Percentiles rank a stretch among this genome's conserved stretches.
Evolutionary conservation across 2,113 vertebrate species (phyloP).

Genomic region (Microcebus murinus): DNA sequence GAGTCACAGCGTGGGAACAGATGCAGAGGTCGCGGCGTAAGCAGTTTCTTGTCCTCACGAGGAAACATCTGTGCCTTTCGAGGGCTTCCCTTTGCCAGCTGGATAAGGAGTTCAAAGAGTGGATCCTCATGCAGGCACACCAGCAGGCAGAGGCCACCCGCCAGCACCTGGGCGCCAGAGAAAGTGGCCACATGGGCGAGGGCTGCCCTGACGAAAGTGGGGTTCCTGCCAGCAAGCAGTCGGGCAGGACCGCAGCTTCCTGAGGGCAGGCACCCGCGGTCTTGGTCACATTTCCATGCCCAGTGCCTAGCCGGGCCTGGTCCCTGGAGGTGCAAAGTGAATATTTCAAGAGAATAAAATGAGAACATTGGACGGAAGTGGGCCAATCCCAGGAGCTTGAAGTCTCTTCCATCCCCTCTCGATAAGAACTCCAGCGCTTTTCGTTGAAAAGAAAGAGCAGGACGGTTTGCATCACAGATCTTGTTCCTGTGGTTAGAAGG

Average conservation of each 20-base stretch:
- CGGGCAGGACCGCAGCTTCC: fast-evolving
- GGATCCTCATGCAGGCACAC: not conserved
- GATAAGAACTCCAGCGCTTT: not conserved
- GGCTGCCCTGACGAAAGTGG: fast-evolving
- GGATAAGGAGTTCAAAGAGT: slow-evolving; percentile 12
- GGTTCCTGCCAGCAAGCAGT: not conserved
- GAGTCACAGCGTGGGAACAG: slow-evolving; percentile 26
- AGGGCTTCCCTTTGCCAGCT: slow-evolving; percentile 45
- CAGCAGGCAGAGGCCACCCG: fast-evolving
- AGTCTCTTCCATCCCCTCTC: not conserved
- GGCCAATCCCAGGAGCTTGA: not conserved
- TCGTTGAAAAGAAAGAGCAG: not conserved
- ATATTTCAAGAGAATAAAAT: not conserved
- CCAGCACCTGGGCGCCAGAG: not conserved
- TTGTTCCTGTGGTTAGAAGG: not conserved
- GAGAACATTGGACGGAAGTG: not conserved
- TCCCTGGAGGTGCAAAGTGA: not conserved
- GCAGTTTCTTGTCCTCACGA: not conserved
- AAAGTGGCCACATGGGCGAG: not conserved
- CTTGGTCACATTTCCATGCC: not conserved
- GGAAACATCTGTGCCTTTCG: slow-evolving; percentile 55
- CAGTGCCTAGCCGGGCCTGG: not conserved
- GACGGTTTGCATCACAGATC: not conserved
- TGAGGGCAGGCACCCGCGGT: not conserved
- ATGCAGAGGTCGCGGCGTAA: slow-evolving; percentile 7